These are phyloP conservation scores for Philypnodon macrostomus DNA, from an alignment of 2,797 vertebrate species.

Conservation along the genomic window DNA sequence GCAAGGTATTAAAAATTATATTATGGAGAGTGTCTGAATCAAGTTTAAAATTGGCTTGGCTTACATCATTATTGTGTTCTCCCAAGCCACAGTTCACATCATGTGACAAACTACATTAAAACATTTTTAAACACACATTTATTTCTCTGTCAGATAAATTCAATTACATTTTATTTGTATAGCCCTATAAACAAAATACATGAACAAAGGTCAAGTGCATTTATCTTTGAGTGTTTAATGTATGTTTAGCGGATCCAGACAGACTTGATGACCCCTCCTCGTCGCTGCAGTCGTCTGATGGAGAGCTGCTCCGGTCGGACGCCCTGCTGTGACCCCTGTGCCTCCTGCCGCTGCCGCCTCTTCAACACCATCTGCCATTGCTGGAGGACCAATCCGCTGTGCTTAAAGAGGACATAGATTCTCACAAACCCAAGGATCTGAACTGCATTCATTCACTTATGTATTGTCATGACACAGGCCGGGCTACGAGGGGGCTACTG, in stretches of 20 bases:
- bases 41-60: no score
- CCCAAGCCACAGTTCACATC: no score
- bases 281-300: constrained; percentile 81
- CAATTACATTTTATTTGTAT: no score
- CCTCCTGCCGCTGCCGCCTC: constrained; percentile 90
- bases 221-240: no score
- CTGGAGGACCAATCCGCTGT: constrained; percentile 79
- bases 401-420: constrained; percentile 65
- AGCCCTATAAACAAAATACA: no score
- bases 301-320: constrained; percentile 83
- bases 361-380: constrained; percentile 91
- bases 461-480: constrained; percentile 4
- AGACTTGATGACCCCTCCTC: constrained; percentile 46
- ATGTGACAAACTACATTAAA: no score
- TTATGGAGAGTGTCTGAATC: no score
- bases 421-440: neutral
- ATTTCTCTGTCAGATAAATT: no score
- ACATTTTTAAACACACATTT: no score
- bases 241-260: constrained; percentile 53
- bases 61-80: no score
- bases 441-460: neutral
- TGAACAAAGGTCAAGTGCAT: no score
- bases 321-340: constrained; percentile 87
- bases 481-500: neutral
- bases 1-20: no score